Evolutionary conservation across 1,140 invertebrate species (phyloP).

Genomic region (Anoplophora glabripennis): DNA sequence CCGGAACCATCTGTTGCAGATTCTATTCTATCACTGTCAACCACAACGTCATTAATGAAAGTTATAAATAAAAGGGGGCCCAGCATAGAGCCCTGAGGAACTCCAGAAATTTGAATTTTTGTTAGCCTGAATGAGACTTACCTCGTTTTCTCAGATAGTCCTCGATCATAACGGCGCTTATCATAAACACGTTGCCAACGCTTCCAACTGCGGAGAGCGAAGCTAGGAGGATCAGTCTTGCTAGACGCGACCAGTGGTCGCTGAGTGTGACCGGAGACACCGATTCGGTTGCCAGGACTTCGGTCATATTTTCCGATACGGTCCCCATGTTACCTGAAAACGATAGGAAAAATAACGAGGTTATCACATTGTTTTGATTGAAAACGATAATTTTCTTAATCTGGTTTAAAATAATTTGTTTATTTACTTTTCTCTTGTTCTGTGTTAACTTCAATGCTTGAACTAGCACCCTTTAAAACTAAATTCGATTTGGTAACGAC

Average conservation of each 20-base stretch:
- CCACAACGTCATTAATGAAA: constrained; percentile 1
- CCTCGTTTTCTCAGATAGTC: constrained; percentile 69
- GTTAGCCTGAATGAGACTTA: constrained; percentile 43
- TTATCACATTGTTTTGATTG: too few relatives aligned
- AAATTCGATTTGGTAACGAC: too few relatives aligned
- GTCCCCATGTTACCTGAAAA: constrained; percentile 17
- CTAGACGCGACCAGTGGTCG: constrained; percentile 67
- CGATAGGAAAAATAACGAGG: background rate
- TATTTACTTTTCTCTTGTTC: too few relatives aligned
- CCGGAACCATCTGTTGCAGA: too few relatives aligned
- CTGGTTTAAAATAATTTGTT: too few relatives aligned
- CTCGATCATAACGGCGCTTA: constrained; percentile 71
- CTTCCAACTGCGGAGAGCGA: constrained; percentile 65
- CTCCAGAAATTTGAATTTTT: too few relatives aligned
- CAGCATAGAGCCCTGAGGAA: too few relatives aligned
- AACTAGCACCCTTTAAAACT: too few relatives aligned
- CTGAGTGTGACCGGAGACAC: constrained; percentile 63
- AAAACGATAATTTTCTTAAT: too few relatives aligned
- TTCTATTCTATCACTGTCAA: background rate
- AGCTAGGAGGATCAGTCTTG: constrained; percentile 63
- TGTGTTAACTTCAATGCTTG: too few relatives aligned
- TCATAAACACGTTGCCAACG: constrained; percentile 74
- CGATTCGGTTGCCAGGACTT: constrained; percentile 32
- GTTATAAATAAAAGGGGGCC: too few relatives aligned
- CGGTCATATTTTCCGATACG: constrained; percentile 32